Conservation (phyloP, 2,888 invertebrate genomes). For the Pachliopta kotzebuea region DNA sequence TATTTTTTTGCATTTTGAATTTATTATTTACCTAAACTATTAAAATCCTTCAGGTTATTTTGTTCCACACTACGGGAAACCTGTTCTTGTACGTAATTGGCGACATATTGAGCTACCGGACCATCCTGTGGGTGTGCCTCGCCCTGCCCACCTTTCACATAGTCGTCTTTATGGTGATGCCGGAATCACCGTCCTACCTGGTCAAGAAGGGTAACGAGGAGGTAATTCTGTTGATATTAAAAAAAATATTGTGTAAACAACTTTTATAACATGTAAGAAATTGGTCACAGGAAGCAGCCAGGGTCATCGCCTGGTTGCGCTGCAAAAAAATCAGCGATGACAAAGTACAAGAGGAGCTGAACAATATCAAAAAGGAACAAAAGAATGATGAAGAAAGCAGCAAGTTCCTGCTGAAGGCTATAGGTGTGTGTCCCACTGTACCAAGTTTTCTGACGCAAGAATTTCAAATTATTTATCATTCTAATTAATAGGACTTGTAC, state of each 20-base stretch:
- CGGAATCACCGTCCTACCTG: constrained; percentile 82
- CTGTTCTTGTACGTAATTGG: constrained; percentile 75
- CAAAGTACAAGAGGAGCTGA: constrained; percentile 49
- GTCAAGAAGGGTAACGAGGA: constrained; percentile 59
- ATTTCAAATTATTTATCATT: too few species aligned
- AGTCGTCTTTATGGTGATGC: constrained; percentile 73
- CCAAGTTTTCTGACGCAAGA: too few species aligned
- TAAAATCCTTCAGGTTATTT: constrained; percentile 47
- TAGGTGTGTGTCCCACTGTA: constrained; percentile 53
- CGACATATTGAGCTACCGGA: constrained; percentile 67
- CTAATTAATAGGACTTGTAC: too few species aligned
- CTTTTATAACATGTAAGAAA: too few species aligned
- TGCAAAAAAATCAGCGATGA: constrained; percentile 52
- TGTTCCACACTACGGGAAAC: constrained; percentile 74
- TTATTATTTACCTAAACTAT: neutral
- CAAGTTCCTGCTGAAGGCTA: constrained; percentile 55
- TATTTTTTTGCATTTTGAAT: too few species aligned
- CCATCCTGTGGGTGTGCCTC: constrained; percentile 73
- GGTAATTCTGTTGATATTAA: constrained; percentile 42
- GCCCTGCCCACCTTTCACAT: constrained; percentile 69
- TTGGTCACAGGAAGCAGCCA: constrained; percentile 52
- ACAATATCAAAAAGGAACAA: constrained; percentile 54
- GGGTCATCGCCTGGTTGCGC: constrained; percentile 63
- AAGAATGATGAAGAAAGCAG: constrained; percentile 55
- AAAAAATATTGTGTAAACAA: too few species aligned